These are phyloP conservation scores for Limonius californicus DNA, from an alignment of 1,140 invertebrate genomes.

Conservation along the genomic window DNA sequence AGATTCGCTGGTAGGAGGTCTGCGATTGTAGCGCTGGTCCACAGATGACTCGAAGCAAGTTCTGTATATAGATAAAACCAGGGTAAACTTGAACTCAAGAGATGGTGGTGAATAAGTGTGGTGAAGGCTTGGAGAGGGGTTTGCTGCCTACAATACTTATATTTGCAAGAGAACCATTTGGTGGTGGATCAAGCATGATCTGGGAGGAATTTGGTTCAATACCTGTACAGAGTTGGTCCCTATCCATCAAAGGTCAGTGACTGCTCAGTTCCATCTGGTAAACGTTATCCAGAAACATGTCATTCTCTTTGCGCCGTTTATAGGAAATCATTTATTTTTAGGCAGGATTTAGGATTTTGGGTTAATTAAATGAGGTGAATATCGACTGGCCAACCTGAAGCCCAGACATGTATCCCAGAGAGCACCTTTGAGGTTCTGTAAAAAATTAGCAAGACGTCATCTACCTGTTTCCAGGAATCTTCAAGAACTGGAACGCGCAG, in stretches of 20 bases:
- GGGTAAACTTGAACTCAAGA: background rate
- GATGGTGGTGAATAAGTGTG: background rate
- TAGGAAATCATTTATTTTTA: constrained; percentile 28
- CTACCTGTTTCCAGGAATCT: background rate
- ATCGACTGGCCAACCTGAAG: background rate
- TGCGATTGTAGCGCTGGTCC: no score
- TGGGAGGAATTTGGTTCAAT: background rate
- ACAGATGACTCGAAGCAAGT: background rate
- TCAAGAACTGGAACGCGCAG: background rate
- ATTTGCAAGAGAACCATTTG: no score
- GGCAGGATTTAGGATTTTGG: constrained; percentile 29
- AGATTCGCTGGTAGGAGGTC: no score
- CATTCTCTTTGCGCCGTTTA: constrained; percentile 24
- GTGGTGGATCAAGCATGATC: no score
- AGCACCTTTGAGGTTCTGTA: background rate
- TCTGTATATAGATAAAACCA: background rate
- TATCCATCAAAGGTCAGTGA: constrained; percentile 1
- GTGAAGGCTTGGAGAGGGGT: background rate
- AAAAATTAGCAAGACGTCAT: background rate
- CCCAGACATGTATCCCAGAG: background rate
- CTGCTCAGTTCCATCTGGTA: background rate
- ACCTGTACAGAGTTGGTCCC: background rate
- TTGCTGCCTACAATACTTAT: background rate
- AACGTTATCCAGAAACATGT: constrained; percentile 21
- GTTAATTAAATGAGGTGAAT: constrained; percentile 4